phyloP scores from a whole-genome alignment of 2,888 invertebrate species.

The Polydrusus pterygomalis region DNA sequence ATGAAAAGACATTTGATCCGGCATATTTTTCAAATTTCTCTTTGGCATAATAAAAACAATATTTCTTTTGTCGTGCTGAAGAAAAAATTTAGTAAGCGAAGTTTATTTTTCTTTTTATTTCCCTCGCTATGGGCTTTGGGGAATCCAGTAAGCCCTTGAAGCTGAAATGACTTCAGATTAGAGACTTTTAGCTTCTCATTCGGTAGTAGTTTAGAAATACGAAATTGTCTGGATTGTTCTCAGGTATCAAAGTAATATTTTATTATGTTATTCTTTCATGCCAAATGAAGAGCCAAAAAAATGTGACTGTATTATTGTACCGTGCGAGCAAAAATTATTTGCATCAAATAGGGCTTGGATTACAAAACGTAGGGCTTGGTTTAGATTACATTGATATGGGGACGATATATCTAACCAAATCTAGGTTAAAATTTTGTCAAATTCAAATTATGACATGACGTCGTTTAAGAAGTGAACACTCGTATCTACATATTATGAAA shows the following conservation, averaged over 20 bases:
- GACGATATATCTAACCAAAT: too few relatives aligned
- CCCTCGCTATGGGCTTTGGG: conserved; percentile 15
- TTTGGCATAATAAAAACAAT: conserved; percentile 11
- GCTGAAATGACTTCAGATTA: conserved; percentile 22
- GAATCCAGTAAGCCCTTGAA: conserved; percentile 18
- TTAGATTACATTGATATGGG: too few relatives aligned
- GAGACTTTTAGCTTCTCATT: conserved; percentile 10
- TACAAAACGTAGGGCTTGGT: too few relatives aligned
- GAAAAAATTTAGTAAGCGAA: conserved; percentile 13
- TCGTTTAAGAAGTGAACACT: too few relatives aligned
- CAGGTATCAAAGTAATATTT: conserved; percentile 10
- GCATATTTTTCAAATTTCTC: background rate
- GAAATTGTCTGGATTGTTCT: background rate
- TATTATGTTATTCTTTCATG: background rate
- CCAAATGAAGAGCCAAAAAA: background rate
- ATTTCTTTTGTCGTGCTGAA: conserved; percentile 11
- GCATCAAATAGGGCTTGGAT: too few relatives aligned
- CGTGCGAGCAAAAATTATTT: too few relatives aligned
- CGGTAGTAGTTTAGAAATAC: conserved; percentile 13
- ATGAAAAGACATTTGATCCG: background rate
- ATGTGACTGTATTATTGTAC: too few relatives aligned
- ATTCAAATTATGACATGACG: too few relatives aligned
- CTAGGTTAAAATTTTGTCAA: too few relatives aligned
- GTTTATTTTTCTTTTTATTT: conserved; percentile 18
- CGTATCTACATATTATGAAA: too few relatives aligned